A percentile compares a stretch with the other conserved stretches of the same genome.
Conservation (phyloP, 2,113 vertebrate species). For the Emydocephalus ijimae region DNA sequence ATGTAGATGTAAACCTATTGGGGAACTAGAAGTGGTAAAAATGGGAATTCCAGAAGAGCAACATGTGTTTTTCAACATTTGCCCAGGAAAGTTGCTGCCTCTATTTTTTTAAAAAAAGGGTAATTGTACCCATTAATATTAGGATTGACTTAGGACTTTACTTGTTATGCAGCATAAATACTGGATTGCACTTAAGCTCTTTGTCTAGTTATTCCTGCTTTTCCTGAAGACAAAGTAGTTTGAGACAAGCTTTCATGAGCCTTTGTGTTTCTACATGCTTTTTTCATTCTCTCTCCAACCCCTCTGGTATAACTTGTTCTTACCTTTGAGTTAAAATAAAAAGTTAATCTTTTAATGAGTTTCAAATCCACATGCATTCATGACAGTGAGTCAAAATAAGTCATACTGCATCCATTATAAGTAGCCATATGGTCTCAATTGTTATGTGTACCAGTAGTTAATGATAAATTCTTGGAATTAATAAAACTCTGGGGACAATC, state of each 20-base stretch:
- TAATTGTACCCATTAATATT: background rate
- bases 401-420: constrained; percentile 27
- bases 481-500: constrained; percentile 18
- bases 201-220: constrained; percentile 30
- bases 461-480: background rate
- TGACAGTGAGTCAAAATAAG: background rate
- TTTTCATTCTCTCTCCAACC: background rate
- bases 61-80: background rate
- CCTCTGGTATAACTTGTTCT: constrained; percentile 17
- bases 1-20: background rate
- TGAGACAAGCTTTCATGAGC: background rate
- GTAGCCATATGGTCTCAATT: constrained; percentile 27
- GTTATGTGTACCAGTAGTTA: background rate
- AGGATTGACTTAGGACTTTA: background rate
- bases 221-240: background rate
- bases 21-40: background rate
- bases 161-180: accelerated
- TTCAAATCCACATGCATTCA: constrained; percentile 37
- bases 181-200: constrained; percentile 5
- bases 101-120: background rate
- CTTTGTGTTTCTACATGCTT: background rate
- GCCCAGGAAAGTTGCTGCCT: background rate
- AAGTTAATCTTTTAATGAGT: constrained; percentile 25
- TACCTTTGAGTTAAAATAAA: constrained; percentile 32
- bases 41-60: background rate